Conservation (phyloP, 2,888 invertebrate genomes). For the Chloroclysta siterata region DNA sequence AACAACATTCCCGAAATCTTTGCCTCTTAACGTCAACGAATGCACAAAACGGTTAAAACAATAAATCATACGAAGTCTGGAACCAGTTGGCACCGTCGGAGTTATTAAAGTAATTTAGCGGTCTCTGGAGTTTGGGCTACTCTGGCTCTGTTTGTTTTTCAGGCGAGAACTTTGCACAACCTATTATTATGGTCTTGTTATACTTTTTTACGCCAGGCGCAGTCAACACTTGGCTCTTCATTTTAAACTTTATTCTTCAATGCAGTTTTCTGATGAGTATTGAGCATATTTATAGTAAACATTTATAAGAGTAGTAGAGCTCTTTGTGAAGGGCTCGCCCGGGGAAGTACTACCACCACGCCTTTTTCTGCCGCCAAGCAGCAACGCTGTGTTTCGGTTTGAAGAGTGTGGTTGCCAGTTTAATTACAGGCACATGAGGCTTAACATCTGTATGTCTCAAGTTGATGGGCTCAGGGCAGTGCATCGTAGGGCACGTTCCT, state of each 20-base stretch:
- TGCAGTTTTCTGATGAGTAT: too few species aligned
- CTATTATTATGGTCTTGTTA: conserved; percentile 81
- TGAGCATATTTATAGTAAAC: too few species aligned
- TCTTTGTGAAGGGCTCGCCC: too few species aligned
- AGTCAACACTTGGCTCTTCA: conserved; percentile 57
- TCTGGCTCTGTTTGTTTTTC: conserved; percentile 83
- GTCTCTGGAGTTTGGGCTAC: conserved; percentile 64
- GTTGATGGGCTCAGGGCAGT: too few species aligned
- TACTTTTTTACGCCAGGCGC: conserved; percentile 72
- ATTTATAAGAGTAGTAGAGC: too few species aligned
- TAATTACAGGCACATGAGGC: too few species aligned
- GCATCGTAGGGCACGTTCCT: too few species aligned
- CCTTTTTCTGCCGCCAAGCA: too few species aligned
- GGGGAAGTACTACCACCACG: too few species aligned
- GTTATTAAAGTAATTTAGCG: conserved; percentile 78
- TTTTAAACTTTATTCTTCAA: not conserved
- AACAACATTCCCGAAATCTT: conserved; percentile 23
- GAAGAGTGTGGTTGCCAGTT: too few species aligned
- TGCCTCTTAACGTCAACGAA: conserved; percentile 31
- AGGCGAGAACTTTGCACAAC: conserved; percentile 82
- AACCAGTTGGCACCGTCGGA: conserved; percentile 47
- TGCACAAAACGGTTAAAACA: conserved; percentile 44
- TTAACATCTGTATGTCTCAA: too few species aligned
- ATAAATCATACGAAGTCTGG: conserved; percentile 56
- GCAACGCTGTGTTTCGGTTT: too few species aligned